Base-by-base conservation (phyloP, 2,888 invertebrate species). In the Coleophora flavipennella region DNA sequence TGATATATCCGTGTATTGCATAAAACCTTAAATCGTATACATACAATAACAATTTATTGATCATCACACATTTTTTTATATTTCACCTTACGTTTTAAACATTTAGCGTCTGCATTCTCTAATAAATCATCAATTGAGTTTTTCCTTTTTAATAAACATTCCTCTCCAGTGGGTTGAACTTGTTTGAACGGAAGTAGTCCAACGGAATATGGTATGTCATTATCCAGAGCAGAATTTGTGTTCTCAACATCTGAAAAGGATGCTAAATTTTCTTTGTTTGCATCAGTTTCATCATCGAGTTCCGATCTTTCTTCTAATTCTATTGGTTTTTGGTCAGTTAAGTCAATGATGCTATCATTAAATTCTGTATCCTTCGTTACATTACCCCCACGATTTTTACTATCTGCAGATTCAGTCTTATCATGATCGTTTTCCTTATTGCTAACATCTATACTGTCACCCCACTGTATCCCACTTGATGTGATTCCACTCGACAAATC, bases 191-290 rank as follows among this genome's bases (percentile, higher is more conserved):
- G 83, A 14, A 78, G 65, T 38, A 83, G 51, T 1, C 83, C 83
- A 8, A 84, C 81, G n/a, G 84, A 83, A 48, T 62, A 83, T 0
- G 84, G 84, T 43, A 84, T 80, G 41, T 80, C 66, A 42, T 74
- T 69, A 38, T 68, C 66, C 36, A 68, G 50, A 20, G 59, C 59
- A 7, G 60, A 48, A 42, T 51, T 56, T n/a, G 53, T 41, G 39
- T 49, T 49, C 9, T 53, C 55, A 38, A 50, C 43, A 42, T 52
- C 48, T 11, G 44, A 39, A 35, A 40, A 45, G 35, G 52, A 46
- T 33, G 47, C 45, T 42, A 59, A 55, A 50, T 69, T 75, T 49
- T 72, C 70, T 41, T 71, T 70, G 45, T 66, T 58, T 8, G 50
- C 41, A 31, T 62, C 54, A 38, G 45, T 48, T 36, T 62, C 59